Base-by-base conservation (phyloP, 2,888 invertebrate species). In the Hirtodrosophila cameraria region DNA sequence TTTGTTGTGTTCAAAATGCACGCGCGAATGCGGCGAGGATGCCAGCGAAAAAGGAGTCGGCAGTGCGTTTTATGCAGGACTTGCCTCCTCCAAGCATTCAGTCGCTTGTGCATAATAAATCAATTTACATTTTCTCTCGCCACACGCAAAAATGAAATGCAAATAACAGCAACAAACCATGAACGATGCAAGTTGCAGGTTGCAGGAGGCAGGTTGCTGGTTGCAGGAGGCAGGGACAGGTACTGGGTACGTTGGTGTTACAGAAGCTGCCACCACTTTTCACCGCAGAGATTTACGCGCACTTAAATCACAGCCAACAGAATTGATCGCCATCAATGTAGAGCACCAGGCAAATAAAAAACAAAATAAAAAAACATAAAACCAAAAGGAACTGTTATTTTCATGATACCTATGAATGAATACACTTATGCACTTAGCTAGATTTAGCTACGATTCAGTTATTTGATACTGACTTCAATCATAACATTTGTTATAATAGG, bases 241-340 rank as follows among this genome's bases (percentile, higher is more conserved):
- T 23, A 8, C 42, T 20, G n/a, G n/a, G n/a, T n/a, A n/a, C n/a
- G n/a, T n/a, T n/a, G n/a, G n/a, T n/a, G n/a, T n/a, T n/a, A n/a
- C n/a, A n/a, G n/a, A n/a, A 69, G 49, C 35, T 41, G 48, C 57
- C 59, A 67, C 59, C 76, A 75, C 72, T 82, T 80, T 80, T 83
- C 74, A 62, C 84, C 84, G 71, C 84, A 84, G 68, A 78, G 81
- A 80, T 84, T 84, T 84, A 80, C 81, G 81, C 84, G 80, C 75
- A 84, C 81, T 81, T 80, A 80, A 80, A 80, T 80, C 80, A 80
- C 68, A 71, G 81, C 71, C 84, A 81, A 35, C 75, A 68, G 81
- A 84, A 84, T 77, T 80, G 84, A 80, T 80, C 80, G 74, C 60
- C 77, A 66, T 76, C 77, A 83, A 80, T 80, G 77, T 42, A 61